A percentile compares a stretch with the other conserved stretches of the same genome.
These are phyloP conservation scores for Euschistus heros DNA, from an alignment of 1,140 invertebrate species.

Conservation along the genomic window DNA sequence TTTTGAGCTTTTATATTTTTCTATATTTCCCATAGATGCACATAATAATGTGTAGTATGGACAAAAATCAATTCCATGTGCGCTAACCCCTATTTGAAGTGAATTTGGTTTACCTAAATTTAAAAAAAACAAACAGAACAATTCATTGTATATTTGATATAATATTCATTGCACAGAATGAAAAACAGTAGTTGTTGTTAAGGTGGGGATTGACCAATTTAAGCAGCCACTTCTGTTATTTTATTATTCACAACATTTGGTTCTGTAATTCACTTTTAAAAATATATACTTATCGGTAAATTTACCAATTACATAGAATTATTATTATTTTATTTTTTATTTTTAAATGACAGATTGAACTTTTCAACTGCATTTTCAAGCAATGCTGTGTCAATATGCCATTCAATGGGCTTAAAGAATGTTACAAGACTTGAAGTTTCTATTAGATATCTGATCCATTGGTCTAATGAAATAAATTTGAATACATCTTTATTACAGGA, in stretches of 20 bases:
- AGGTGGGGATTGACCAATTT: not conserved
- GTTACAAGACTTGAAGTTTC: constrained; percentile 72
- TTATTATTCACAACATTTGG: too few relatives aligned
- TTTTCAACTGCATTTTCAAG: constrained; percentile 91
- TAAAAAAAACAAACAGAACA: too few relatives aligned
- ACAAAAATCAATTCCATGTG: too few relatives aligned
- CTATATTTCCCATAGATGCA: too few relatives aligned
- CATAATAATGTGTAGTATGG: too few relatives aligned
- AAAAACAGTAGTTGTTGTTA: not conserved
- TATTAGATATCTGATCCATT: constrained; percentile 61
- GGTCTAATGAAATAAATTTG: constrained; percentile 32
- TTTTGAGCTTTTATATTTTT: too few relatives aligned
- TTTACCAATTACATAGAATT: constrained; percentile 12
- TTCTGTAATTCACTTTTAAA: not conserved
- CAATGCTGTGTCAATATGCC: constrained; percentile 88
- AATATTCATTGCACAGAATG: not conserved
- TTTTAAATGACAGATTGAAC: constrained; percentile 57
- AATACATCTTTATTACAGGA: constrained; percentile 36
- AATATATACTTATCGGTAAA: not conserved
- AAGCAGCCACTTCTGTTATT: not conserved
- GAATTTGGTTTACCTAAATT: too few relatives aligned
- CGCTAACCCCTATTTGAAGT: too few relatives aligned
- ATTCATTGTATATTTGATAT: too few relatives aligned
- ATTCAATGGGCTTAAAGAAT: constrained; percentile 61
- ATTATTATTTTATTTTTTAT: constrained; percentile 24